Base-by-base conservation (phyloP, 2,888 invertebrate species). In the Synanthedon andrenaeformis region DNA sequence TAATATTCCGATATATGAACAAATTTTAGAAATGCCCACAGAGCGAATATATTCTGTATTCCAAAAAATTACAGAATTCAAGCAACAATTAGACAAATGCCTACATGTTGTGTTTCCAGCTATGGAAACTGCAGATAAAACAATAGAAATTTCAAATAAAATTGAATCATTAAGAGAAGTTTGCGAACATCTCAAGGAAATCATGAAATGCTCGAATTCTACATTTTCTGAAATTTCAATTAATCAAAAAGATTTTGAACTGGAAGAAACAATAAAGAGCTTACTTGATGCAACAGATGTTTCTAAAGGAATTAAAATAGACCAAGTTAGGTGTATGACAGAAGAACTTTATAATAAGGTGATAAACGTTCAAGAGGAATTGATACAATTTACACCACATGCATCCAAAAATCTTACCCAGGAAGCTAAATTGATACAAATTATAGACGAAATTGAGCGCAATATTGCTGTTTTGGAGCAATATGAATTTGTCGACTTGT, bases 1-100 rank as follows among this genome's bases (percentile, higher is more conserved):
- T 63, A 78, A 82, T 74, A 80, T 84, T 77, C 78, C 80, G 74
- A 65, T 79, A 62, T 81, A 74, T 61, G 80, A 82, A 74, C 70
- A 76, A 67, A 70, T 79, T 60, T 62, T 79, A 69, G 77, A 81
- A 64, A 68, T 79, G 59, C 69, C 81, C 23, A 62, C 72, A 58
- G 79, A 80, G 61, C 74, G 67, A 67, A 62, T 79, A 72, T 66
- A 76, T 71, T 71, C 71, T 63, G 70, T 81, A 54, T 64, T 78
- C 45, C 66, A 76, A 65, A 73, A 59, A 45, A 69, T 86, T 58
- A 62, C 66, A 58, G 70, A 76, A 55, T 78, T 85, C 55, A 83
- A 80, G 62, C 63, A 72, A 51, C 68, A 78, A 56, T 71, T 86
- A 65, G 66, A 70, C 57, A 73, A 72, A 56, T 80, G 78, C 62